Conservation (phyloP, 1,140 invertebrate species). For the Neodiprion fabricii region DNA sequence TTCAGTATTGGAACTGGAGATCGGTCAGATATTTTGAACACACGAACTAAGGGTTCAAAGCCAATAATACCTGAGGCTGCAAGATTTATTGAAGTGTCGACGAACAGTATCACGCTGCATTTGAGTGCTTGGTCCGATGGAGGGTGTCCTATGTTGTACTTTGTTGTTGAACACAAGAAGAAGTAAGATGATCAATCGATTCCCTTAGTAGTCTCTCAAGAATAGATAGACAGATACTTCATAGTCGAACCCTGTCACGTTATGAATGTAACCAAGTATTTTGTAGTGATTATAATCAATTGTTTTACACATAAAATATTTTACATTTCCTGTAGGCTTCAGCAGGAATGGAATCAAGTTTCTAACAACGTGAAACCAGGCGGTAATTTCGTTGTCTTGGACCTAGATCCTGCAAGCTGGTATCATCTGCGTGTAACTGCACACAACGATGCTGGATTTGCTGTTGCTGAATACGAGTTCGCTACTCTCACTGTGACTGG, state of each 20-base stretch:
- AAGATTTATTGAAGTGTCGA: slow-evolving; percentile 91
- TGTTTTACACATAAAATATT: slow-evolving; percentile 28
- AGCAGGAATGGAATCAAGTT: slow-evolving; percentile 90
- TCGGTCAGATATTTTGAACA: slow-evolving; percentile 84
- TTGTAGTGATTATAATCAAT: background rate
- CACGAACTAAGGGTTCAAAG: slow-evolving; percentile 86
- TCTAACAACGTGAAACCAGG: slow-evolving; percentile 91
- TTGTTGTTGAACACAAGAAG: slow-evolving; percentile 94
- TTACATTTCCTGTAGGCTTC: slow-evolving; percentile 63
- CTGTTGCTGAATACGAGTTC: slow-evolving; percentile 93
- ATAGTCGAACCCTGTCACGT: background rate
- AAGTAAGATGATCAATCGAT: slow-evolving; percentile 67
- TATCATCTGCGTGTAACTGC: slow-evolving; percentile 91
- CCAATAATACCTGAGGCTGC: slow-evolving; percentile 87
- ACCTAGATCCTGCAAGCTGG: slow-evolving; percentile 92
- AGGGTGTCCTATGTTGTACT: slow-evolving; percentile 94
- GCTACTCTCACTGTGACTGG: slow-evolving; percentile 93
- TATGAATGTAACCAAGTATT: background rate
- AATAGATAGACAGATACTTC: slow-evolving; percentile 18
- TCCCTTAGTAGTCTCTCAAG: background rate
- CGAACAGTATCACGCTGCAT: slow-evolving; percentile 89
- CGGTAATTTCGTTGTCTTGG: slow-evolving; percentile 88
- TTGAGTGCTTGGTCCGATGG: slow-evolving; percentile 93
- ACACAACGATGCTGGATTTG: slow-evolving; percentile 95
- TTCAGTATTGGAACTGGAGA: slow-evolving; percentile 87